Percentiles rank a stretch among this genome's conserved stretches.
Evolutionary conservation across 2,113 vertebrate species (phyloP).

Genomic region (Clinocottus analis): DNA sequence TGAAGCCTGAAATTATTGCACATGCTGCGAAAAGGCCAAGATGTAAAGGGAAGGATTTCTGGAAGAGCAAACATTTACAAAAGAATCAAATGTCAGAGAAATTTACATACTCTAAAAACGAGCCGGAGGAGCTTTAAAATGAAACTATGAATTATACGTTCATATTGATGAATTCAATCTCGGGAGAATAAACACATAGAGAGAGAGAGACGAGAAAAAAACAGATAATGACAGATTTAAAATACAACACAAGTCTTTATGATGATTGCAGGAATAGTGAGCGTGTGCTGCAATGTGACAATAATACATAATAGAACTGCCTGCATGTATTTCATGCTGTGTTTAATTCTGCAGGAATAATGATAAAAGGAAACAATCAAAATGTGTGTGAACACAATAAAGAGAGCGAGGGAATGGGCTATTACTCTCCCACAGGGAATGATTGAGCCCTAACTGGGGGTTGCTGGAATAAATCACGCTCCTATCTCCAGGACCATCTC

Average conservation of each 20-base stretch:
- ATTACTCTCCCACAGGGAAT: constrained; percentile 76
- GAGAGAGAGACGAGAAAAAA: no score
- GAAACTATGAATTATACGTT: constrained; percentile 41
- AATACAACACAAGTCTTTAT: constrained; percentile 67
- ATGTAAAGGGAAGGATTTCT: constrained; percentile 54
- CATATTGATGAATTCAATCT: constrained; percentile 61
- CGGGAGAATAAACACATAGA: constrained; percentile 26
- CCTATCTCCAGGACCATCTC: constrained; percentile 72
- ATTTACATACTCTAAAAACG: constrained; percentile 68
- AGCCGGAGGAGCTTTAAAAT: constrained; percentile 50
- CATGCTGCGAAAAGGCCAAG: constrained; percentile 75
- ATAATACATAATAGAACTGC: constrained; percentile 78
- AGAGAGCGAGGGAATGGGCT: constrained; percentile 70
- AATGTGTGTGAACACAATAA: constrained; percentile 79
- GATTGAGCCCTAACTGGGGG: constrained; percentile 77
- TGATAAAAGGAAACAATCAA: constrained; percentile 84
- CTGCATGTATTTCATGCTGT: constrained; percentile 83
- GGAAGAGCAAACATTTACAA: constrained; percentile 71
- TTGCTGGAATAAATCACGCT: constrained; percentile 75
- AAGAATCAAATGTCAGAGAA: constrained; percentile 69
- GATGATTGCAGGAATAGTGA: constrained; percentile 71
- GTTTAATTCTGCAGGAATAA: constrained; percentile 84
- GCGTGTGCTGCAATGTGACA: constrained; percentile 73
- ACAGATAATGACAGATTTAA: constrained; percentile 64
- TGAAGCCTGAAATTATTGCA: constrained; percentile 79